Base-by-base conservation (phyloP, 2,113 vertebrate species). In the human (Homo sapiens) region DNA sequence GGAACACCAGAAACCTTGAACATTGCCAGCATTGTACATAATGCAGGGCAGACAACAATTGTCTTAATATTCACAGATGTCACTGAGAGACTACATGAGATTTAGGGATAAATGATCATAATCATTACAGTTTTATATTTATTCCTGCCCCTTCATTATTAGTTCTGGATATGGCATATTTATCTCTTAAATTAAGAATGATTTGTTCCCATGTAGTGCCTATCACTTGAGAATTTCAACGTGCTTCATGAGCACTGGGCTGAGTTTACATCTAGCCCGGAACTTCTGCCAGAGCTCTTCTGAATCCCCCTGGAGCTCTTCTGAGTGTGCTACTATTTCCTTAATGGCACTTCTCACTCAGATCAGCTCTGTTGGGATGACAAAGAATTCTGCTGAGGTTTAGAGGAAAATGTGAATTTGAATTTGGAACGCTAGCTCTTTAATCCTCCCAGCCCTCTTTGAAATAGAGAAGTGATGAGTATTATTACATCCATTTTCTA, bases 131-230 rank as follows among this genome's bases (percentile, higher is more conserved):
- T 83, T 81, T 86, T 96, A 52, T 85, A 81, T 94, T 94, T 96
- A 82, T 95, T 81, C 81, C 30, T 9, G 88, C 66, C 89, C 89
- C 90, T 96, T 95, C 96, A 82, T 97, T 95, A 96, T 96, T 96
- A 96, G 96, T 97, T 96, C 95, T 97, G 97, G 94, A 90, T 95
- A 95, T 73, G 97, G 95, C 80, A 94, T 97, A 90, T 96, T 97
- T 97, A 93, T 97, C 84, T 97, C 92, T 96, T 97, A 97, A 97
- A 98, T 97, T 94, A 96, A 96, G 96, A 95, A 96, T 97, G 97
- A 97, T 96, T 96, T 96, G 93, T 96, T 97, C 95, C 92, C 95
- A 88, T 30, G 96, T 59, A 92, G 92, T 95, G 96, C 76, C 70
- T 96, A 79, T 86, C 97, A 86, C 98, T 94, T 79, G 98, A 98